Conservation (phyloP, 1,140 invertebrate species). For the Drosophila truncata region DNA sequence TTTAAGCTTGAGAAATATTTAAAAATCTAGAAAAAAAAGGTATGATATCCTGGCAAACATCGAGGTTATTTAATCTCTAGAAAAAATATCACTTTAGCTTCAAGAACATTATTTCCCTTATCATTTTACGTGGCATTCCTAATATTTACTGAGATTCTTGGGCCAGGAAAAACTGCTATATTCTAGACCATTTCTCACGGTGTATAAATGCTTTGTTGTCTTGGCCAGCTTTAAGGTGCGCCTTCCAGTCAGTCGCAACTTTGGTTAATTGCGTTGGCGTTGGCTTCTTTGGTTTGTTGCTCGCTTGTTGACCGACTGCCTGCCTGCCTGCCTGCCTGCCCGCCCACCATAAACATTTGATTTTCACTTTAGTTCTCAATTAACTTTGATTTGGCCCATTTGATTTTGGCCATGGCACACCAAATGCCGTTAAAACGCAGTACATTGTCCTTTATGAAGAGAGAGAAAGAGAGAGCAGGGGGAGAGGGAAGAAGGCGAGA, state of each 20-base stretch:
- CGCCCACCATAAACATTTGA: conserved; percentile 70
- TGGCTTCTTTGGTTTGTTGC: conserved; percentile 40
- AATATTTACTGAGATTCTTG: neutral
- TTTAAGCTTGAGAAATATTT: neutral
- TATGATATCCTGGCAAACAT: neutral
- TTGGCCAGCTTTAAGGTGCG: conserved; percentile 63
- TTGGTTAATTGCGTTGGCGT: conserved; percentile 75
- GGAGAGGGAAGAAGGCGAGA: neutral
- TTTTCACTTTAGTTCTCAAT: conserved; percentile 83
- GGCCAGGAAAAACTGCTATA: no score
- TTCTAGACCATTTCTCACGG: neutral
- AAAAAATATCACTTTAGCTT: neutral
- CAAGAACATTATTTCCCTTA: neutral
- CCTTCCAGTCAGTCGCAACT: conserved; percentile 67
- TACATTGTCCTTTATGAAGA: conserved; percentile 8
- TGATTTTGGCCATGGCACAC: conserved; percentile 65
- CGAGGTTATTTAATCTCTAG: neutral
- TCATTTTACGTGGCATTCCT: no score
- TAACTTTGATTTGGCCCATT: conserved; percentile 82
- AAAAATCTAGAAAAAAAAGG: neutral
- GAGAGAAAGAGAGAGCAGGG: neutral
- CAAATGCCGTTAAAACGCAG: conserved; percentile 57
- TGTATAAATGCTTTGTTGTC: conserved; percentile 25
- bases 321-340: conserved; percentile 1
- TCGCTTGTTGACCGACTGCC: conserved; percentile 37